A percentile compares a stretch with the other conserved stretches of the same genome.
phyloP scores from a whole-genome alignment of 2,113 vertebrate genomes.

The Oryzias curvinotus region DNA sequence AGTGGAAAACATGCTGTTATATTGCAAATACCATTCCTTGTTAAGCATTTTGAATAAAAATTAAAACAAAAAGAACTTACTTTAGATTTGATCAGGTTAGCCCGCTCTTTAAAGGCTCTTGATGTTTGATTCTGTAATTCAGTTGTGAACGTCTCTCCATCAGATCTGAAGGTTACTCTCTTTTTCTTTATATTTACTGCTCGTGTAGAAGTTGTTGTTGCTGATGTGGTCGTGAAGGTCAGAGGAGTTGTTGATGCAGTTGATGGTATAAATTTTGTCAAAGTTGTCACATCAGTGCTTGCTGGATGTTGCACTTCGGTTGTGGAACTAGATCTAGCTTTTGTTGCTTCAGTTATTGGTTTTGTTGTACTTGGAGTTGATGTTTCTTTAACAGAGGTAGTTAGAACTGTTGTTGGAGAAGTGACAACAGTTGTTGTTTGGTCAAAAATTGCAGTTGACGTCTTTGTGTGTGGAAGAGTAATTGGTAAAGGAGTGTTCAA shows the following conservation, averaged over 20 bases:
- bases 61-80: neutral
- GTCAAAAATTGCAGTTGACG: neutral
- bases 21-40: too few relatives aligned
- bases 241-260: neutral
- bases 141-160: slow-evolving; percentile 4
- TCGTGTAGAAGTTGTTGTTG: neutral
- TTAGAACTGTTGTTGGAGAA: neutral
- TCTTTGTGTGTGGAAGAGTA: neutral
- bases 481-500: neutral
- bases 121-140: slow-evolving; percentile 10
- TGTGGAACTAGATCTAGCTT: too few relatives aligned
- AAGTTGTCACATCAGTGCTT: neutral
- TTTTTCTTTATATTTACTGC: neutral
- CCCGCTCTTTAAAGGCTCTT: neutral
- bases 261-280: too few relatives aligned
- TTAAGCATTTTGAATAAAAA: too few relatives aligned
- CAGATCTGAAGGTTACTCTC: slow-evolving; percentile 11
- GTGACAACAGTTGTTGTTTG: neutral
- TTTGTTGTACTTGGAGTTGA: too few relatives aligned
- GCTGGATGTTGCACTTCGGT: too few relatives aligned
- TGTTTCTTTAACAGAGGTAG: neutral
- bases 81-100: rapidly evolving
- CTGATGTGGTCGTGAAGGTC: neutral
- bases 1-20: too few relatives aligned
- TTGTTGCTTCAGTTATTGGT: too few relatives aligned